A percentile compares a stretch with the other conserved stretches of the same genome.
phyloP scores from a whole-genome alignment of 2,888 invertebrate genomes.

The Lochmaea capreae region DNA sequence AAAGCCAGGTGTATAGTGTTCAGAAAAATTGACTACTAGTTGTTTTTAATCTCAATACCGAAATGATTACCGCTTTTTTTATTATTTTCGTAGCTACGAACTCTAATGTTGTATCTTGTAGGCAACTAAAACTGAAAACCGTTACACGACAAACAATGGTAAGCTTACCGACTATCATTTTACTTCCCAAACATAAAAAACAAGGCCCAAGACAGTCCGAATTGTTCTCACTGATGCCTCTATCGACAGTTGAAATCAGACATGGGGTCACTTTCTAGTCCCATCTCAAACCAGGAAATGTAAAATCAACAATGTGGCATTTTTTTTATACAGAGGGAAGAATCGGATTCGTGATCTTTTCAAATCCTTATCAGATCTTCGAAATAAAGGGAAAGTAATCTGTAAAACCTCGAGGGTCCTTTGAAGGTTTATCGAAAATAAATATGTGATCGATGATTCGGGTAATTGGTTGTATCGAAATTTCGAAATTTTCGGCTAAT shows the following conservation, averaged over 20 bases:
- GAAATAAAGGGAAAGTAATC: slow-evolving; percentile 60
- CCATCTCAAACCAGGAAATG: slow-evolving; percentile 53
- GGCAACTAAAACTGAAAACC: slow-evolving; percentile 34
- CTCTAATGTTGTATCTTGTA: neutral
- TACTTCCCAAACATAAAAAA: slow-evolving; percentile 40
- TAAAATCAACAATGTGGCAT: slow-evolving; percentile 58
- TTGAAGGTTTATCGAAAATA: slow-evolving; percentile 64
- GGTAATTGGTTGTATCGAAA: slow-evolving; percentile 52
- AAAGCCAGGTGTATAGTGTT: too few species aligned
- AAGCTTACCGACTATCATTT: slow-evolving; percentile 36
- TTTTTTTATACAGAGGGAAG: slow-evolving; percentile 50
- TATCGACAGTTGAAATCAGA: slow-evolving; percentile 51
- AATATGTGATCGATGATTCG: slow-evolving; percentile 56
- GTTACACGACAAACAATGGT: slow-evolving; percentile 37
- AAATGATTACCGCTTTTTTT: neutral
- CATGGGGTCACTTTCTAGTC: slow-evolving; percentile 55
- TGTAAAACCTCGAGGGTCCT: slow-evolving; percentile 62
- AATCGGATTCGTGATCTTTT: slow-evolving; percentile 51
- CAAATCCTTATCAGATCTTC: slow-evolving; percentile 62
- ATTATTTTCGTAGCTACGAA: neutral
- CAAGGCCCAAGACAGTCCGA: slow-evolving; percentile 38
- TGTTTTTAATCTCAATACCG: too few species aligned
- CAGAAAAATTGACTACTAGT: too few species aligned
- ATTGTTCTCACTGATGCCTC: slow-evolving; percentile 49
- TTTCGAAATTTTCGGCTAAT: slow-evolving; percentile 54